These are phyloP conservation scores for Narcine bancroftii DNA, from an alignment of 2,113 vertebrate genomes.

Conservation along the genomic window DNA sequence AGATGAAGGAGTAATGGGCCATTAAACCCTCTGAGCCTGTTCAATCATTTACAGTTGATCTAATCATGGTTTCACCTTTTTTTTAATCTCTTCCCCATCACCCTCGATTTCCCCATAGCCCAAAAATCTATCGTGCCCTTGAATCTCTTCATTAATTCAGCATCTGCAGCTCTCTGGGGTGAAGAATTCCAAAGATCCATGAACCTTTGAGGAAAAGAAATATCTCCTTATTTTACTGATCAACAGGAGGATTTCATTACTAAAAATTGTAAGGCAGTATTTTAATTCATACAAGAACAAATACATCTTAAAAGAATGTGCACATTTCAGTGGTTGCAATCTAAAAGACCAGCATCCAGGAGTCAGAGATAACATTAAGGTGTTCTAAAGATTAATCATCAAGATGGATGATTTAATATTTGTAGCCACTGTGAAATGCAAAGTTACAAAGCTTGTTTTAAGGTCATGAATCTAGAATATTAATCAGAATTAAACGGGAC, in stretches of 20 bases:
- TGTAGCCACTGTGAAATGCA: no score
- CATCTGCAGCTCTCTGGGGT: no score
- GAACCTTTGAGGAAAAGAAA: no score
- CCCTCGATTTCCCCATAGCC: no score
- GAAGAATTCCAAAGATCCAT: no score
- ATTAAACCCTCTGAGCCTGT: no score
- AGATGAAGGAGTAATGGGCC: no score
- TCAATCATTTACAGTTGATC: no score
- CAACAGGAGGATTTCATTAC: neutral
- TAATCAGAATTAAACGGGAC: neutral
- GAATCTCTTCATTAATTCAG: no score
- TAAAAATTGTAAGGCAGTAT: neutral
- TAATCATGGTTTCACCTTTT: no score
- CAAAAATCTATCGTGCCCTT: no score
- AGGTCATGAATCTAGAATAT: neutral
- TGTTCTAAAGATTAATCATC: neutral
- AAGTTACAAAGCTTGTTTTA: neutral
- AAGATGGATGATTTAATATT: constrained; percentile 9
- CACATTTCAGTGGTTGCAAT: neutral
- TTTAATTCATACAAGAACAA: neutral
- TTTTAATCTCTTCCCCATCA: no score
- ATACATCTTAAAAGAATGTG: neutral
- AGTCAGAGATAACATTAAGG: neutral
- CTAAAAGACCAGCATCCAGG: neutral
- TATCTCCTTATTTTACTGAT: neutral